Evolutionary conservation across 2,797 vertebrate species (phyloP).

Genomic region (Bradypodion pumilum): DNA sequence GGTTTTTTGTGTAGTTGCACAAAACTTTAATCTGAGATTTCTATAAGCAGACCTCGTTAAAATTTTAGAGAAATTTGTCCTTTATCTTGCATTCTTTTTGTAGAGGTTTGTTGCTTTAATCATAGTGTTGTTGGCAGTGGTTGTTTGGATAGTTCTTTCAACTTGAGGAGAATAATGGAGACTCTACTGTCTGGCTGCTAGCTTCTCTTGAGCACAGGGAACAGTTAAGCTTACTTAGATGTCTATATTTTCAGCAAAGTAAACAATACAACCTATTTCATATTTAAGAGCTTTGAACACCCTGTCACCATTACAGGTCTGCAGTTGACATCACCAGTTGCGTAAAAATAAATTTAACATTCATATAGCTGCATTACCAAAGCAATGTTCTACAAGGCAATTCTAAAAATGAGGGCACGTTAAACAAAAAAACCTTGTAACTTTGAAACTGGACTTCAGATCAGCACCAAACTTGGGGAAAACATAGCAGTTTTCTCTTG

Average conservation of each 20-base stretch:
- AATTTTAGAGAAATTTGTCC: not conserved
- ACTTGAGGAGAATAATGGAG: slow-evolving; percentile 10
- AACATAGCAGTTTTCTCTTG: no score
- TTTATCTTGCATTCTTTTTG: not conserved
- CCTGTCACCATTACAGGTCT: slow-evolving; percentile 25
- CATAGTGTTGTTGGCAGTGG: not conserved
- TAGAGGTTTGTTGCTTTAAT: not conserved
- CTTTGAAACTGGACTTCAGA: no score
- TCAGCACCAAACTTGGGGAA: no score
- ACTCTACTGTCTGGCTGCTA: slow-evolving; percentile 11
- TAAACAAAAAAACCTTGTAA: no score
- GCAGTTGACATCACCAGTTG: slow-evolving; percentile 30
- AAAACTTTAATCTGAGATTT: not conserved
- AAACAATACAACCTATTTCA: slow-evolving; percentile 24
- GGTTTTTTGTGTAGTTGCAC: not conserved
- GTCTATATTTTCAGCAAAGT: not conserved
- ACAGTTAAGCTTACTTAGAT: slow-evolving; percentile 16
- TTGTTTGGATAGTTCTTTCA: slow-evolving; percentile 4
- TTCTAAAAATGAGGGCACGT: no score
- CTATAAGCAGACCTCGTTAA: not conserved
- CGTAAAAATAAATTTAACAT: not conserved
- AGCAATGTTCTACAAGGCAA: no score
- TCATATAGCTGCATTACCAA: no score
- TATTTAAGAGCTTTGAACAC: not conserved
- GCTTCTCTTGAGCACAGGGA: slow-evolving; percentile 36